A percentile compares a stretch with the other conserved stretches of the same genome.
Conservation (phyloP, 2,888 invertebrate species). For the Eubasilissa splendida region DNA sequence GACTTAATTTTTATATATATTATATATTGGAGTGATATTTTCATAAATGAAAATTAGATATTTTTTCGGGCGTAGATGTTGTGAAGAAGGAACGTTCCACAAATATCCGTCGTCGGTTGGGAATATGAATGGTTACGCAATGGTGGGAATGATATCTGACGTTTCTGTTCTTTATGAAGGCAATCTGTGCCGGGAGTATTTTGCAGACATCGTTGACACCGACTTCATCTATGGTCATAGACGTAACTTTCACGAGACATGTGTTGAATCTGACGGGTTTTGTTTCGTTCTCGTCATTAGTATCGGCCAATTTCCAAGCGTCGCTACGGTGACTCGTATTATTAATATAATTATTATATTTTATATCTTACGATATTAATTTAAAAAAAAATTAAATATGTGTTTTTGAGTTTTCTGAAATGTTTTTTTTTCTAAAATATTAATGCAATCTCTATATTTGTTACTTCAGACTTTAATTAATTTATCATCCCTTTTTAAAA, state of each 20-base stretch:
- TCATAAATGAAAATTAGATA: neutral
- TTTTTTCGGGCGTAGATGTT: neutral
- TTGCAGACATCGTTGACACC: slow-evolving; percentile 10
- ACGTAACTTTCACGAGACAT: slow-evolving; percentile 30
- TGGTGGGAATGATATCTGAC: slow-evolving; percentile 4
- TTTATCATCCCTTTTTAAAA: too few relatives aligned
- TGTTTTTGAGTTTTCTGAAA: too few relatives aligned
- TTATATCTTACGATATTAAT: too few relatives aligned
- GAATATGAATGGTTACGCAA: slow-evolving; percentile 24
- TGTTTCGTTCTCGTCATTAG: too few relatives aligned
- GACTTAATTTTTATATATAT: neutral
- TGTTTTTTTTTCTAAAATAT: too few relatives aligned
- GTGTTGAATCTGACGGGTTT: slow-evolving; percentile 8
- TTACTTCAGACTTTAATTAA: too few relatives aligned
- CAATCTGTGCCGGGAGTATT: neutral
- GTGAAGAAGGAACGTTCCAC: slow-evolving; percentile 2
- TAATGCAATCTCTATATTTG: too few relatives aligned
- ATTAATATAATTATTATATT: too few relatives aligned
- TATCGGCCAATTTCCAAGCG: too few relatives aligned
- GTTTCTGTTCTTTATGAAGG: neutral
- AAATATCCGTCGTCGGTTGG: slow-evolving; percentile 28
- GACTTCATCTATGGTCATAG: slow-evolving; percentile 21
- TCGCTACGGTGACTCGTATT: too few relatives aligned
- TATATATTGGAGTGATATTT: slow-evolving; percentile 1
- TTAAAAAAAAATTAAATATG: too few relatives aligned